phyloP scores from a whole-genome alignment of 2,113 vertebrate species.

The Cariama cristata region DNA sequence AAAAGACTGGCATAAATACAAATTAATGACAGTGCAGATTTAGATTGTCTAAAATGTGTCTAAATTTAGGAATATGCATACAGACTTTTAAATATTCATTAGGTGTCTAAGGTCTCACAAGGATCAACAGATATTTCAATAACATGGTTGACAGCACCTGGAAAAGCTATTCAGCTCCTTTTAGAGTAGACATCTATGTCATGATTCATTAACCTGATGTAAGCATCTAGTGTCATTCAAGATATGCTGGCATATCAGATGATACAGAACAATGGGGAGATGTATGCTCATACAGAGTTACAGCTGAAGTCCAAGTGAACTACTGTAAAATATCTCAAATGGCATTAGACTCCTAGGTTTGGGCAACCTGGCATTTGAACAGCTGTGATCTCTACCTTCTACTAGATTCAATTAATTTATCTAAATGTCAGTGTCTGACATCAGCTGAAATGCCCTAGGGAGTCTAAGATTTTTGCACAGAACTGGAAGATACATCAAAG shows the following conservation, averaged over 20 bases:
- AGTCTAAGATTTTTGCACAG: not conserved
- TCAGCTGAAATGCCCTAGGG: not conserved
- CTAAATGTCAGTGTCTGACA: not conserved
- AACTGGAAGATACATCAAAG: not conserved
- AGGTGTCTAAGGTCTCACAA: not conserved
- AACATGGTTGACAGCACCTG: accelerated
- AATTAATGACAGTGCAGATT: not conserved
- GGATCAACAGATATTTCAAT: not conserved
- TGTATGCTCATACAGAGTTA: not conserved
- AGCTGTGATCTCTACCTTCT: not conserved
- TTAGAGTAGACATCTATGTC: not conserved
- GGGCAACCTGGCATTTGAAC: not conserved
- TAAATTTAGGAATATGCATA: not conserved
- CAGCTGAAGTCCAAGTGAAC: not conserved
- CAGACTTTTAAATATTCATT: not conserved
- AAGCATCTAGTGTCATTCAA: not conserved
- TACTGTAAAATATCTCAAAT: not conserved
- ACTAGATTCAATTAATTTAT: not conserved
- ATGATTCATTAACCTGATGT: not conserved
- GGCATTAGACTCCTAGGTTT: not conserved
- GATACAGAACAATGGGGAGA: not conserved
- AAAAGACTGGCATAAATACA: not conserved
- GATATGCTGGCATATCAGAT: not conserved
- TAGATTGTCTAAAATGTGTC: not conserved
- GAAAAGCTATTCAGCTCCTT: not conserved